Percentiles rank a stretch among this genome's conserved stretches.
phyloP scores from a whole-genome alignment of 2,113 vertebrate species.

The Indri indri region DNA sequence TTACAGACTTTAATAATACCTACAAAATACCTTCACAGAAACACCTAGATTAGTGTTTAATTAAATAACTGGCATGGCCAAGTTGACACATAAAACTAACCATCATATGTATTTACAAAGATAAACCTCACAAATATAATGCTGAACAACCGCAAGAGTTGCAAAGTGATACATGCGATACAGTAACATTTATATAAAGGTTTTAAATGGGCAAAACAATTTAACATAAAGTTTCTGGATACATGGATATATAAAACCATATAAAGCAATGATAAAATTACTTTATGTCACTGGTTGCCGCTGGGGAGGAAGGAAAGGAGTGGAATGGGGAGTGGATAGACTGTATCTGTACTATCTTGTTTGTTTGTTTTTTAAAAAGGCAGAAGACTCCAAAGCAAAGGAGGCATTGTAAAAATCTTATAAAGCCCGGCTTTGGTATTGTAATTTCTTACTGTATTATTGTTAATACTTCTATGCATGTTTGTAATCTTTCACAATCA shows the following conservation, averaged over 20 bases:
- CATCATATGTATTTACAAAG: not conserved
- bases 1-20: not conserved
- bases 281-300: not conserved
- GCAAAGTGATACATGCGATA: not conserved
- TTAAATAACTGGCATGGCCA: not conserved
- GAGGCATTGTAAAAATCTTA: not conserved
- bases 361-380: not conserved
- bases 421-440: not conserved
- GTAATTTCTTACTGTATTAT: not conserved
- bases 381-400: constrained; percentile 6
- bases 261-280: not conserved
- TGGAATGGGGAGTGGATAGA: not conserved
- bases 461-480: not conserved
- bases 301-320: not conserved
- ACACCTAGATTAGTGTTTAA: not conserved
- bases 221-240: not conserved
- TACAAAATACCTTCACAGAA: not conserved
- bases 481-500: not conserved
- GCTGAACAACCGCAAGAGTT: not conserved
- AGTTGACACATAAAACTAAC: not conserved
- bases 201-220: not conserved
- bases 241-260: not conserved
- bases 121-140: not conserved
- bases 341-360: not conserved
- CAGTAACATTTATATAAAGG: not conserved